These are phyloP conservation scores for Tetramorium alpestre DNA, from an alignment of 1,140 invertebrate genomes.

Conservation along the genomic window DNA sequence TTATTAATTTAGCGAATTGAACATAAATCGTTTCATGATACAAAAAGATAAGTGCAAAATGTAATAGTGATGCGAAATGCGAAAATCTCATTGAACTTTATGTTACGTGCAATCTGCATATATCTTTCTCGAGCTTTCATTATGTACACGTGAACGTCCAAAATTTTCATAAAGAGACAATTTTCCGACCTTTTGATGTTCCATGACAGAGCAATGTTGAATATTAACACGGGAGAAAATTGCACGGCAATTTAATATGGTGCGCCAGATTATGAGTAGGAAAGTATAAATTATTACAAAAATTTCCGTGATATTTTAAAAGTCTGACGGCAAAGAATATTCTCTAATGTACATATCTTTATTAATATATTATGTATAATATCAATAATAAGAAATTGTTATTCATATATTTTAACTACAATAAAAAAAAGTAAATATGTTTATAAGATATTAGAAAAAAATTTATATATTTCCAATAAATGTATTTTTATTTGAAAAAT, in stretches of 20 bases:
- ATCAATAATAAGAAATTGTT: neutral
- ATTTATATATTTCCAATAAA: neutral
- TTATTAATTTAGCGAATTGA: neutral
- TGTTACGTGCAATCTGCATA: slow-evolving; percentile 36
- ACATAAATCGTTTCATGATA: slow-evolving; percentile 21
- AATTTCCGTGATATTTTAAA: slow-evolving; percentile 22
- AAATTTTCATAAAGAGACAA: slow-evolving; percentile 62
- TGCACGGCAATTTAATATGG: slow-evolving; percentile 38
- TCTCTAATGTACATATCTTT: neutral
- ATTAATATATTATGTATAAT: neutral
- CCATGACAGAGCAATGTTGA: slow-evolving; percentile 17
- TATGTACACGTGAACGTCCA: slow-evolving; percentile 43
- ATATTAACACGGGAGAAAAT: slow-evolving; percentile 47
- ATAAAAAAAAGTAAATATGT: neutral
- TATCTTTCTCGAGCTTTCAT: slow-evolving; percentile 51
- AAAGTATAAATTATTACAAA: slow-evolving; percentile 30
- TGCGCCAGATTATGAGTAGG: slow-evolving; percentile 3
- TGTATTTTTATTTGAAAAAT: neutral
- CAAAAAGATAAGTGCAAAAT: slow-evolving; percentile 19
- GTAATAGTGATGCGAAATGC: slow-evolving; percentile 29
- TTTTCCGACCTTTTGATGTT: slow-evolving; percentile 55
- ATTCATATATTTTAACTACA: neutral
- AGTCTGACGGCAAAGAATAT: neutral
- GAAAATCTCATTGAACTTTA: slow-evolving; percentile 43
- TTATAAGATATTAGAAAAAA: neutral